Conservation (phyloP, 2,797 vertebrate species). For the Scolopax rusticola region DNA sequence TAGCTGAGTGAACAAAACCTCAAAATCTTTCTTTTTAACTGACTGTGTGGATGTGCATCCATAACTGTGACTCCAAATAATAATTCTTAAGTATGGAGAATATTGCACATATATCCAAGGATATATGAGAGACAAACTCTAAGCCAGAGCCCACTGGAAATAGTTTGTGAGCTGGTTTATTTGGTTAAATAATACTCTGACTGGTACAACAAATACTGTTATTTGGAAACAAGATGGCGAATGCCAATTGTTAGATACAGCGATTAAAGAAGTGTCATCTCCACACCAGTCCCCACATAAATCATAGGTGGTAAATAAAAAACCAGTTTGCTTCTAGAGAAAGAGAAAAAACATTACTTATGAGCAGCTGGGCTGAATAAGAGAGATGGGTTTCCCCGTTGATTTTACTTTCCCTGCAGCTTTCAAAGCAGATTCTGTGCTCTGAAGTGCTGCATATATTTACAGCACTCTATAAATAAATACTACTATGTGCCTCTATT, state of each 20-base stretch:
- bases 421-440: not conserved
- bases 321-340: not conserved
- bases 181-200: not conserved
- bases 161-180: not conserved
- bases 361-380: constrained; percentile 26
- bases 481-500: constrained; percentile 29
- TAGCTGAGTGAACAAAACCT: not conserved
- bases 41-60: not conserved
- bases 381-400: not conserved
- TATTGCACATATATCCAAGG: not conserved
- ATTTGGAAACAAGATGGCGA: not conserved
- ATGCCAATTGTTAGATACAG: not conserved
- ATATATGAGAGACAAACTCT: not conserved
- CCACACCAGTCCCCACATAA: not conserved
- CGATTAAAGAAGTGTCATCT: not conserved
- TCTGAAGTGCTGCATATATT: constrained; percentile 9
- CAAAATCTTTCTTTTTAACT: not conserved
- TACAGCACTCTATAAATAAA: constrained; percentile 58
- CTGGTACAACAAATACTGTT: not conserved
- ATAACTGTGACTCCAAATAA: not conserved
- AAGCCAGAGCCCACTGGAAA: not conserved
- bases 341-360: not conserved
- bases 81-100: not conserved
- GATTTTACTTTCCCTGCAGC: constrained; percentile 19
- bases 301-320: not conserved